Conservation (phyloP, 2,888 invertebrate genomes). For the Aporophyla lueneburgensis region DNA sequence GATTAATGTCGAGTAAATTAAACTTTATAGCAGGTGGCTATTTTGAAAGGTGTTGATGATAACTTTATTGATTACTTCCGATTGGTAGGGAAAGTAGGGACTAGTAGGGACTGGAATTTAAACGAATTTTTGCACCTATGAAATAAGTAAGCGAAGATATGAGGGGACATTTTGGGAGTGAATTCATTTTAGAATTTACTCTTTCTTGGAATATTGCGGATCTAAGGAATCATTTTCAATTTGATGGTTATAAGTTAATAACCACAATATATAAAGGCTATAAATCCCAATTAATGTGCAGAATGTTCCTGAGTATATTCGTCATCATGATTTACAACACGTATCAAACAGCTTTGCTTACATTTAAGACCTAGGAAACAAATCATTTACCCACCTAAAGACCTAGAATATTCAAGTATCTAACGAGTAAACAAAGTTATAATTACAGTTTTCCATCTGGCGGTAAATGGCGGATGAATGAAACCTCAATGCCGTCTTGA, state of each 20-base stretch:
- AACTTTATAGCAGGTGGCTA: slow-evolving; percentile 39
- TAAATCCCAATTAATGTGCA: slow-evolving; percentile 1
- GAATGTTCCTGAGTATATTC: slow-evolving; percentile 13
- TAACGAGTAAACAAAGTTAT: slow-evolving; percentile 43
- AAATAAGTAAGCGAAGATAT: not conserved
- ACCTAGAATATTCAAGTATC: slow-evolving; percentile 23
- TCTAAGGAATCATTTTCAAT: not conserved
- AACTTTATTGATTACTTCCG: slow-evolving; percentile 52
- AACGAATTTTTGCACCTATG: slow-evolving; percentile 16
- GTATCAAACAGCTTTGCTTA: not conserved
- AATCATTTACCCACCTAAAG: slow-evolving; percentile 9
- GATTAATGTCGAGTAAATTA: slow-evolving; percentile 34
- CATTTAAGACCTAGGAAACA: slow-evolving; percentile 4
- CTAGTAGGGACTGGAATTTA: slow-evolving; percentile 19
- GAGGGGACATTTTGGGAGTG: not conserved
- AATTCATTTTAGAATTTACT: not conserved
- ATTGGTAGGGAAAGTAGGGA: slow-evolving; percentile 43
- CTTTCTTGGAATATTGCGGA: not conserved
- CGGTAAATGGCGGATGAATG: slow-evolving; percentile 35
- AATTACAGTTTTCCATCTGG: slow-evolving; percentile 35
- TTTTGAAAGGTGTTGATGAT: slow-evolving; percentile 29
- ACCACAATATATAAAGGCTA: not conserved
- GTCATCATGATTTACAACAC: slow-evolving; percentile 14
- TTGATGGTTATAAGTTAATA: not conserved
- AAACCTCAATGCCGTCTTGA: slow-evolving; percentile 46